Percentiles rank a stretch among this genome's conserved stretches.
Evolutionary conservation across 2,888 invertebrate species (phyloP).

Genomic region (Hydroisotoma schaefferi): DNA sequence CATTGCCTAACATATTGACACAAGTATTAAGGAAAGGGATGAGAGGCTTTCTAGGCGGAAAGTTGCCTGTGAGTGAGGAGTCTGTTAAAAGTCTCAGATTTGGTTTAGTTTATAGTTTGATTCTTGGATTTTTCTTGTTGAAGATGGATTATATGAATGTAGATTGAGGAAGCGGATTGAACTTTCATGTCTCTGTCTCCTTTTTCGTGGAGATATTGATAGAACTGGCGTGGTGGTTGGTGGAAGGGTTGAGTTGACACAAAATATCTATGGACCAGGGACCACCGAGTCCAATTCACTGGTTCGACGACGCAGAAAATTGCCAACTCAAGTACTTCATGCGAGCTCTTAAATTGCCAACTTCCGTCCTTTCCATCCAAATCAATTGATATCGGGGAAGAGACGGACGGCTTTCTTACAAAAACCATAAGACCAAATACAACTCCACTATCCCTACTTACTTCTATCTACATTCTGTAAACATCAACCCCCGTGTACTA

Average conservation of each 20-base stretch:
- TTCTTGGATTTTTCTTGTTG: no score
- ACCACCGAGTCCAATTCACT: conserved; percentile 22
- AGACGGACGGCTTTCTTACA: background rate
- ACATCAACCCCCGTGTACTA: no score
- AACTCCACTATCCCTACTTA: no score
- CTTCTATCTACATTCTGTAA: no score
- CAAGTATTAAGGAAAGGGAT: no score
- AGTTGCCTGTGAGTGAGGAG: no score
- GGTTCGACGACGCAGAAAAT: conserved; percentile 37
- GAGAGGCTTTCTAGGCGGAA: no score
- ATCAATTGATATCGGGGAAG: background rate
- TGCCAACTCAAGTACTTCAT: conserved; percentile 35
- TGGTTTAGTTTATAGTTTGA: no score
- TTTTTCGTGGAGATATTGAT: background rate
- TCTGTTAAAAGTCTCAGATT: no score
- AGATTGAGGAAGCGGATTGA: background rate
- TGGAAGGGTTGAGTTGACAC: background rate
- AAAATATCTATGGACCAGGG: background rate
- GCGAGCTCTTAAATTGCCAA: background rate
- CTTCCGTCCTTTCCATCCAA: background rate
- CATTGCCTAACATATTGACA: no score
- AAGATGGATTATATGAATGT: no score
- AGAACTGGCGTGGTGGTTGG: background rate
- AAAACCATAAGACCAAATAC: background rate
- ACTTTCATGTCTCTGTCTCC: background rate